phyloP scores from a whole-genome alignment of 2,888 invertebrate genomes.

The Prenolepis imparis region DNA sequence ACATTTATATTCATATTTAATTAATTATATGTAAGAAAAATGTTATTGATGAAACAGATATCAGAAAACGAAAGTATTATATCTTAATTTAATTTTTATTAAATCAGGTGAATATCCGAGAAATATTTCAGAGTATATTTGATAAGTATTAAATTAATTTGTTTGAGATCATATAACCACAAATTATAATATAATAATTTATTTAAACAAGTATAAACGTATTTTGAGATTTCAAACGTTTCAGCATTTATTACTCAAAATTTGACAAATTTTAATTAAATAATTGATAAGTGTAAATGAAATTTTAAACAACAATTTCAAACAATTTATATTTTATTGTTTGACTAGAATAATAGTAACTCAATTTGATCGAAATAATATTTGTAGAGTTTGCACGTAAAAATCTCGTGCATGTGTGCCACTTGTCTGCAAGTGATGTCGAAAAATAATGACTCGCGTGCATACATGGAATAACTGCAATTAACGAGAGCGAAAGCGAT shows the following conservation, averaged over 20 bases:
- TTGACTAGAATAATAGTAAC: neutral
- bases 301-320: neutral
- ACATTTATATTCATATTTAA: neutral
- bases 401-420: neutral
- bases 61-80: neutral
- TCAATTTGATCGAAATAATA: neutral
- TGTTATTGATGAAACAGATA: neutral
- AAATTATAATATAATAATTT: neutral
- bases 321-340: neutral
- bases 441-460: neutral
- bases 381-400: neutral
- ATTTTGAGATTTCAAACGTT: neutral
- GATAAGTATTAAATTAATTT: neutral
- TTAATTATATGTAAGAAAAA: neutral
- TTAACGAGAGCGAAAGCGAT: slow-evolving; percentile 14
- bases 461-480: neutral
- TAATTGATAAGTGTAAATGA: neutral
- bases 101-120: neutral
- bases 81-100: neutral
- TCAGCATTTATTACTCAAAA: neutral
- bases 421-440: neutral
- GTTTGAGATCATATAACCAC: neutral
- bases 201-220: neutral
- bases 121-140: neutral
- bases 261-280: neutral